Conservation (phyloP, 2,797 vertebrate genomes). For the Pipistrellus pygmaeus region DNA sequence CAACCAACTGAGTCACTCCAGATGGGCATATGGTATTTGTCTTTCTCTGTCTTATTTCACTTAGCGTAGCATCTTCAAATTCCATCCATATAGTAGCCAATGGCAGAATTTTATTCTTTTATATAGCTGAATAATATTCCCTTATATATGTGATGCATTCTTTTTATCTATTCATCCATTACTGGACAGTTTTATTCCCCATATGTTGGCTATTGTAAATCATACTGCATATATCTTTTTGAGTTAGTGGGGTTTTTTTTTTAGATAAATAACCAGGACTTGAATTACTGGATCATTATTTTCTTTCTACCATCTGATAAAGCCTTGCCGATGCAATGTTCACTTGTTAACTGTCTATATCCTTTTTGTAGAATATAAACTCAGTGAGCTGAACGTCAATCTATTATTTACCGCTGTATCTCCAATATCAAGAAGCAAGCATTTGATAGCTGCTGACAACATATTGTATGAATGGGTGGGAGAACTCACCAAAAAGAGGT, state of each 20-base stretch:
- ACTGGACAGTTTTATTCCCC: neutral
- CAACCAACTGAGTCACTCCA: neutral
- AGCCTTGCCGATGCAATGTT: neutral
- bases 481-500: neutral
- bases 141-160: neutral
- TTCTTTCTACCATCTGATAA: neutral
- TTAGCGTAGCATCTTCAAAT: neutral
- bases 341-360: neutral
- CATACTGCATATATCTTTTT: neutral
- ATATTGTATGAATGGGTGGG: neutral
- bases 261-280: neutral
- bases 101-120: neutral
- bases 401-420: neutral
- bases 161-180: neutral
- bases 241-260: neutral
- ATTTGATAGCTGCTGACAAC: slow-evolving; percentile 11
- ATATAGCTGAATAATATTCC: neutral
- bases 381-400: neutral
- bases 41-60: neutral
- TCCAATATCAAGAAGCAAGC: neutral
- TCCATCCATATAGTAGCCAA: neutral
- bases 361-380: neutral
- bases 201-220: neutral
- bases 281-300: neutral
- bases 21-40: neutral